Conservation (phyloP, 2,113 vertebrate genomes). For the Mus pahari region DNA sequence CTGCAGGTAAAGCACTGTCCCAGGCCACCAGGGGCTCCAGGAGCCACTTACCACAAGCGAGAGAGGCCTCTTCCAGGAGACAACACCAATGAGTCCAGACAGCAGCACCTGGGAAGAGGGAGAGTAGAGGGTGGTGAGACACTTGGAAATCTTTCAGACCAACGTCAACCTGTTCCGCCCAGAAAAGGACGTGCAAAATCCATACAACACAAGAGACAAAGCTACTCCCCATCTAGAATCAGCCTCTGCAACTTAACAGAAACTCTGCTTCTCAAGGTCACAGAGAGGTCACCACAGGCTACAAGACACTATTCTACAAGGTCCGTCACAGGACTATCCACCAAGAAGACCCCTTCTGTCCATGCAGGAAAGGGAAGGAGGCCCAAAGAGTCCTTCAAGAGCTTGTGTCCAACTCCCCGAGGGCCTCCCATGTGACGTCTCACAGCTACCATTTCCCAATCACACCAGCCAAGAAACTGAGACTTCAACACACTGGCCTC, state of each 20-base stretch:
- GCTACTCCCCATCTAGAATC: background rate
- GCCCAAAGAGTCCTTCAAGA: background rate
- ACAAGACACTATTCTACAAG: background rate
- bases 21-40: rapidly evolving
- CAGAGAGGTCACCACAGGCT: too few species aligned
- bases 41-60: conserved; percentile 96
- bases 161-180: rapidly evolving
- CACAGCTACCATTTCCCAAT: background rate
- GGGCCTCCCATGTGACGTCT: background rate
- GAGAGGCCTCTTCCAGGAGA: conserved; percentile 98
- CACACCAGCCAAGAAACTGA: background rate
- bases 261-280: background rate
- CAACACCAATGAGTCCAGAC: conserved; percentile 97
- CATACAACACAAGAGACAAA: rapidly evolving
- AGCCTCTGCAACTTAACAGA: background rate
- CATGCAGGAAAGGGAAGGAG: background rate
- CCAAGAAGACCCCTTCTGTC: rapidly evolving
- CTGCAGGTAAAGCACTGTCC: too few species aligned
- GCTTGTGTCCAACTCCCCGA: background rate
- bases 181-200: rapidly evolving
- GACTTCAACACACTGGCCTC: background rate
- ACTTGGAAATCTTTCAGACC: background rate
- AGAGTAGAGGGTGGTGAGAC: background rate
- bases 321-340: too few species aligned
- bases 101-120: conserved; percentile 92